A percentile compares a stretch with the other conserved stretches of the same genome.
These are phyloP conservation scores for Meloidogyne floridensis DNA, from an alignment of 1,140 invertebrate genomes.

Conservation along the genomic window DNA sequence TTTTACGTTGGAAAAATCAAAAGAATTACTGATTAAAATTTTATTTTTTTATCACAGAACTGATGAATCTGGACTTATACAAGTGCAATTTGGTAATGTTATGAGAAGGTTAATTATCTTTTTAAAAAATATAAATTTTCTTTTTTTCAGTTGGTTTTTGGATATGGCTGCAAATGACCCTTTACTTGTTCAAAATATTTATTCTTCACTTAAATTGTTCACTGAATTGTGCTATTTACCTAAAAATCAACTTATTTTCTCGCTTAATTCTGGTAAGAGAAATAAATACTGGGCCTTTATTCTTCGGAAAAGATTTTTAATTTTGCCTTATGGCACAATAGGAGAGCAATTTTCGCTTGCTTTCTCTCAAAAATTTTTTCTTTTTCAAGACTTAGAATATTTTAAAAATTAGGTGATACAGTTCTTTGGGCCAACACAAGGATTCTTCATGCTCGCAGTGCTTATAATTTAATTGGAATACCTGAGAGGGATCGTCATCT, in stretches of 20 bases:
- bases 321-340: too few relatives aligned
- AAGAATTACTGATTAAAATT: too few relatives aligned
- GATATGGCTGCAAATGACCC: constrained; percentile 45
- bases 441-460: constrained; percentile 52
- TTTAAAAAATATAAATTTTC: neutral
- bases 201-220: constrained; percentile 58
- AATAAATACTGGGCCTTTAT: too few relatives aligned
- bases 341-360: too few relatives aligned
- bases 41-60: constrained; percentile 12
- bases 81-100: constrained; percentile 61
- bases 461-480: constrained; percentile 33
- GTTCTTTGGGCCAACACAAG: constrained; percentile 62
- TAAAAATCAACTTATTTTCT: constrained; percentile 57
- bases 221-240: constrained; percentile 56
- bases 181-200: constrained; percentile 49
- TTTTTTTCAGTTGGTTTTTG: constrained; percentile 53
- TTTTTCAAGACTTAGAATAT: neutral
- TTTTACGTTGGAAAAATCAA: too few relatives aligned
- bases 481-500: constrained; percentile 37
- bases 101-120: constrained; percentile 46
- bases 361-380: neutral
- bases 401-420: constrained; percentile 49
- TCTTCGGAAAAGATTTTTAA: too few relatives aligned
- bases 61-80: constrained; percentile 17
- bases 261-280: constrained; percentile 49